Evolutionary conservation across 1,140 invertebrate genomes (phyloP), one percentile per base, ranked within the genome.

Genomic region (Trissolcus basalis): DNA sequence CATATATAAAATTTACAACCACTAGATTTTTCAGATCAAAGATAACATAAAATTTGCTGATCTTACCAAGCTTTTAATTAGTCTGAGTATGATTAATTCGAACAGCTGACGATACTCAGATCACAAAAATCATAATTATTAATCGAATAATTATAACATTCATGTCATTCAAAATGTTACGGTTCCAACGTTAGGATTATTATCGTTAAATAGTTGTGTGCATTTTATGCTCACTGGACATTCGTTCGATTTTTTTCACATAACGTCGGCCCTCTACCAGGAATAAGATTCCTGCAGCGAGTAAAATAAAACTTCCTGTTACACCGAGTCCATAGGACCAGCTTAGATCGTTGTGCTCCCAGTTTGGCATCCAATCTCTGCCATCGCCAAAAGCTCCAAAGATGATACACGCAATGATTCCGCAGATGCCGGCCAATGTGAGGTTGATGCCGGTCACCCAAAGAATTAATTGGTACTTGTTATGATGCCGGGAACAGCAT

Each of bases 311-410:
- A 4, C 92, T 91, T 14, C 95, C 95, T 12, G 97, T 87, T 8
- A 94, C 93, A 36, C 92, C 96, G 13, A 98, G 87, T 4, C 94
- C 97, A 89, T 93, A 99, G 0, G 96, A 96, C 96, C 96, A 99
- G 2, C 96, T 93, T n/a, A 98, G 91, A 82, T 96, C 93, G 88
- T 98, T 98, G 81, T 97, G 95, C 79, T 98, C 96, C 91, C 96
- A 98, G 81, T 97, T 92, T 0, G 97, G 97, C 95, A 98, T 97
- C 97, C 97, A 99, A 80, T 96, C 94, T 16, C 97, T 89, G 1
- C 95, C 93, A 87, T 98, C 96, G 9, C 96, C 97, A 81, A 93
- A 90, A 0, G 93, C 92, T 27, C 97, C 97, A 89, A 98, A 98
- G 16, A 94, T 91, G 36, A 94, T 90, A 4, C n/a, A 94, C 89